Evolutionary conservation across 2,888 invertebrate species (phyloP).

Genomic region (Proisotoma minuta): DNA sequence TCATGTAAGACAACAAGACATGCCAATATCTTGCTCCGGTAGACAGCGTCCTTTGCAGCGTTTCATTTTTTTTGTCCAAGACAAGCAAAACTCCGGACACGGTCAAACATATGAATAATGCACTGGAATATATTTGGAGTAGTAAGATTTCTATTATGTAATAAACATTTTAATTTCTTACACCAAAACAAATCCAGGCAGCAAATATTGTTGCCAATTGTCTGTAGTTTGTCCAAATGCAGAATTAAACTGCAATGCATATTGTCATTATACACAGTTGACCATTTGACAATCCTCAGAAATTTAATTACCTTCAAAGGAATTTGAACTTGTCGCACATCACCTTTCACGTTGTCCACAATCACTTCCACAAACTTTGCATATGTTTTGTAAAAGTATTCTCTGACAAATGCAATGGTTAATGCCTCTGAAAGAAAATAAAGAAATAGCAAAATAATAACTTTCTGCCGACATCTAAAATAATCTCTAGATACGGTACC

Average conservation of each 20-base stretch:
- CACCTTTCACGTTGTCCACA: too few relatives aligned
- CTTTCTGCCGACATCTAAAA: too few relatives aligned
- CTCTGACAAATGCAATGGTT: too few relatives aligned
- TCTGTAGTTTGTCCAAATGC: not conserved
- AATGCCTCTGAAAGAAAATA: not conserved
- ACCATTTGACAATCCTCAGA: too few relatives aligned
- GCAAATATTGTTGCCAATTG: not conserved
- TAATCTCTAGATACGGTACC: not conserved
- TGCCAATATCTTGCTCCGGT: not conserved
- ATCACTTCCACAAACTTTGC: too few relatives aligned
- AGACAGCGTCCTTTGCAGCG: not conserved
- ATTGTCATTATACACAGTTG: too few relatives aligned
- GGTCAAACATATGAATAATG: not conserved
- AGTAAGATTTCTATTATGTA: not conserved
- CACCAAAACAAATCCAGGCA: not conserved
- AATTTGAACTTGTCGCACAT: too few relatives aligned
- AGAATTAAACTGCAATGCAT: not conserved
- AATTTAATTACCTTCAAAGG: not conserved
- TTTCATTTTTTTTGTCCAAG: not conserved
- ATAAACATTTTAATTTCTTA: not conserved
- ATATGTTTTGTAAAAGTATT: too few relatives aligned
- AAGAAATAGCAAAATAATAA: not conserved
- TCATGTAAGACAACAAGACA: not conserved
- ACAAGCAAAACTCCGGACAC: not conserved
- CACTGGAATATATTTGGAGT: not conserved